Conservation (phyloP, 2,797 vertebrate species). For the Sphenopsis melanotis region DNA sequence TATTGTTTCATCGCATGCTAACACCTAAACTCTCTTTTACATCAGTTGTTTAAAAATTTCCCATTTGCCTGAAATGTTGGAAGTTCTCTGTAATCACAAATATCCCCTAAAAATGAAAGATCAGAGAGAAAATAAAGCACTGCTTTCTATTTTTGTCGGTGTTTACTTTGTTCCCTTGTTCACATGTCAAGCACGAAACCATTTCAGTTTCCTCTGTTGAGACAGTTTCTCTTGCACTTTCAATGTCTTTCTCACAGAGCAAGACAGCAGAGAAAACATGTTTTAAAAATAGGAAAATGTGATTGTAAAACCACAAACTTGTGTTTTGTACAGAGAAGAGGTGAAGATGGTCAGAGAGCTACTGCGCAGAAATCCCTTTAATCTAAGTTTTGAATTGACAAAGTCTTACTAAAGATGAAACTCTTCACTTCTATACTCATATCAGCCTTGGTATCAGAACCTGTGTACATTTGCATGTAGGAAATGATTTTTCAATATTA, state of each 20-base stretch:
- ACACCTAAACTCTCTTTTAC: not conserved
- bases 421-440: constrained; percentile 33
- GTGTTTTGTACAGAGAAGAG: constrained; percentile 6
- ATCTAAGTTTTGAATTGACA: constrained; percentile 26
- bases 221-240: constrained; percentile 55
- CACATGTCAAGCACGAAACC: not conserved
- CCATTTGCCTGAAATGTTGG: constrained; percentile 3
- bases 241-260: constrained; percentile 30
- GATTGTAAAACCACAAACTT: constrained; percentile 41
- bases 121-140: constrained; percentile 30
- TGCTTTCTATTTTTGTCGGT: constrained; percentile 27
- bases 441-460: constrained; percentile 1
- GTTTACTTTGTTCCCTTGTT: constrained; percentile 48
- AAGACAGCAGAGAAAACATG: constrained; percentile 4
- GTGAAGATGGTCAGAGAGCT: not conserved
- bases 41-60: constrained; percentile 14
- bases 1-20: not conserved
- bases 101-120: constrained; percentile 39
- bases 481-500: constrained; percentile 36
- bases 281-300: constrained; percentile 66
- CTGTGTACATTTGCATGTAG: not conserved
- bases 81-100: constrained; percentile 22
- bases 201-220: constrained; percentile 32
- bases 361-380: constrained; percentile 17
- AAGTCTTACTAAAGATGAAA: constrained; percentile 39